A percentile compares a stretch with the other conserved stretches of the same genome.
Conservation (phyloP, 1,140 invertebrate species). For the Chionoecetes opilio region DNA sequence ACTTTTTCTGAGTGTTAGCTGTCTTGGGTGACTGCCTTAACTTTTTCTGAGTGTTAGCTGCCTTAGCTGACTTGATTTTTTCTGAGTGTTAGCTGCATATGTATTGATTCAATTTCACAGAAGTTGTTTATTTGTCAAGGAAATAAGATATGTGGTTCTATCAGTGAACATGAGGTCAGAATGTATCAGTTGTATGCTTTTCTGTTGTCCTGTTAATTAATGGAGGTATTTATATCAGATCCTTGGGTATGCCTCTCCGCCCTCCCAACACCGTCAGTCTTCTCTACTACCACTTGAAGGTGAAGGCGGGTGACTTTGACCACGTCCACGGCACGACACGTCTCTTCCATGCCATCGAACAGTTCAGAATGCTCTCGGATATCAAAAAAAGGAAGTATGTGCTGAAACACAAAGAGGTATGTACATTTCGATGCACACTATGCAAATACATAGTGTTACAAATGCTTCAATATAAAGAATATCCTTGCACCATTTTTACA, state of each 20-base stretch:
- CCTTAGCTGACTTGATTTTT: no score
- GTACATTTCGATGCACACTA: background rate
- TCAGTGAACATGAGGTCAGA: no score
- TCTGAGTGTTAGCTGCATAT: no score
- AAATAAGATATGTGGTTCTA: no score
- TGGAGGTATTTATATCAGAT: background rate
- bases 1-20: background rate
- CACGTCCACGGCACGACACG: background rate
- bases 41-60: no score
- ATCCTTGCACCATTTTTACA: background rate
- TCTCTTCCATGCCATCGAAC: background rate
- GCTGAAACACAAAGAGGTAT: background rate
- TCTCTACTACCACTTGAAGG: background rate
- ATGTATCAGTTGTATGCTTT: no score
- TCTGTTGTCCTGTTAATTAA: no score
- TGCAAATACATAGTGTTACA: no score
- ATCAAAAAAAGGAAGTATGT: background rate
- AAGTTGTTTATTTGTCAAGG: no score
- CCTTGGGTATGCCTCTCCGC: background rate
- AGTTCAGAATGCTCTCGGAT: background rate
- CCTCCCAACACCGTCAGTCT: background rate
- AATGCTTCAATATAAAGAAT: no score
- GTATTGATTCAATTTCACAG: no score
- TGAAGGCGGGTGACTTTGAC: background rate
- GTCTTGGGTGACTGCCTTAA: no score